Conservation (phyloP, 1,140 invertebrate species). For the Drosophila tristis region DNA sequence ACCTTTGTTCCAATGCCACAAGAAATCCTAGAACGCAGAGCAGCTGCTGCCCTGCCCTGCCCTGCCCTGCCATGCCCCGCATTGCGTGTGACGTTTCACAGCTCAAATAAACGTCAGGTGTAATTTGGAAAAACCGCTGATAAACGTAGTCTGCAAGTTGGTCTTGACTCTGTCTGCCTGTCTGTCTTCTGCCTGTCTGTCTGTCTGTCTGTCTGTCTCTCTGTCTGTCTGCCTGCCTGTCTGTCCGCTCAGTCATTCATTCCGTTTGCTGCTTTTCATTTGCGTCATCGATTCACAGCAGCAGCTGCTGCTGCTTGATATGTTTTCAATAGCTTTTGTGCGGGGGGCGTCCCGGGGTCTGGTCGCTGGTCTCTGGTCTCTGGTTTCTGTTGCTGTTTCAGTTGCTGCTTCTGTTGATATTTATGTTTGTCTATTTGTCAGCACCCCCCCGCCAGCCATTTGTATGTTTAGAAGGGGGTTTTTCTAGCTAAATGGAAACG, state of each 20-base stretch:
- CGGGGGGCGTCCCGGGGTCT: no score
- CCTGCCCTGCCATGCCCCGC: no score
- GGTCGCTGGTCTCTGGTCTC: no score
- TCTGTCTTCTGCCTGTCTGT: neutral
- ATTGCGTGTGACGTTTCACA: neutral
- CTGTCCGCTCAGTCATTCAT: neutral
- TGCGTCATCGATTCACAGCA: slow-evolving; percentile 25
- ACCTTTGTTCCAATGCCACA: slow-evolving; percentile 2
- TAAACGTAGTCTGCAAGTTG: neutral
- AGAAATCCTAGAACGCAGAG: neutral
- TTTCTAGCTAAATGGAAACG: slow-evolving; percentile 40
- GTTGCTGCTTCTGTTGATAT: slow-evolving; percentile 12
- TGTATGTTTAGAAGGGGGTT: neutral
- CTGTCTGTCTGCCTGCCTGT: neutral
- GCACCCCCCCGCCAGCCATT: neutral
- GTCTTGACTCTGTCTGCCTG: slow-evolving; percentile 12
- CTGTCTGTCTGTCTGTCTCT: neutral
- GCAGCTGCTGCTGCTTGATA: slow-evolving; percentile 40
- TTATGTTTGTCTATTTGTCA: slow-evolving; percentile 31
- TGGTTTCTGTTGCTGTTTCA: neutral
- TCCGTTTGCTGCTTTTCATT: slow-evolving; percentile 1
- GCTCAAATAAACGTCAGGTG: slow-evolving; percentile 29
- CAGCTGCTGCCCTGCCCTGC: slow-evolving; percentile 1
- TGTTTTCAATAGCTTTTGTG: slow-evolving; percentile 15
- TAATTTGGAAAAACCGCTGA: slow-evolving; percentile 20